Evolutionary conservation across 2,797 vertebrate genomes (phyloP), one percentile per base, ranked within the genome.

Genomic region (Adelosebastes latens): DNA sequence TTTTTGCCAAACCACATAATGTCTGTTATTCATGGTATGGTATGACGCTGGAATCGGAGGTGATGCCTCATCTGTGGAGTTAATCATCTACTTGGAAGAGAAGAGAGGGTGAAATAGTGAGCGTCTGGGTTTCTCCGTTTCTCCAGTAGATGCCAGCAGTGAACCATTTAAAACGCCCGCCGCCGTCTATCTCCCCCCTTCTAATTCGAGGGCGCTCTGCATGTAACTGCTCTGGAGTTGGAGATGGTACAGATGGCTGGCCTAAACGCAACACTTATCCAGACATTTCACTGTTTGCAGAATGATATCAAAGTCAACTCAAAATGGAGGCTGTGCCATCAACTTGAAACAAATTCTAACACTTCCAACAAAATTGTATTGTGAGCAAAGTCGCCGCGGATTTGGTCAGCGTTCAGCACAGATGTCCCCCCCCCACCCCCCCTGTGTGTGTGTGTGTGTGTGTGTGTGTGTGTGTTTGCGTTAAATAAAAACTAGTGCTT

Each of bases 121-220:
- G 34, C 4, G 20, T 8, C 58, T 68, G 77, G 72, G 4, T 16
- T 89, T 78, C 83, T 56, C n/a, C 0, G 4, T 59, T 13, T 25
- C 64, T 58, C 94, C 95, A 92, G 85, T 93, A 96, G 96, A 95
- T 96, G 96, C 87, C 95, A 96, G 94, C 95, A 95, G 88, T 89
- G 94, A 90, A 92, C 91, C 89, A 9, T 76, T 91, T 72, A 89
- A 93, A 86, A 80, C 24, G 1, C 42, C 56, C 12, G 4, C 12
- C 12, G 5, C 53, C 22, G 8, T 13, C 53, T 6, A 24, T 24
- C 36, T 39, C 36, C 12, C 67, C 67, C 71, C 64, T 60, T 82
- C 58, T 70, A 60, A 75, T 72, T 63, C 25, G 65, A 85, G 82
- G 81, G 79, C 11, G 69, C 85, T 87, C 82, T 83, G 77, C 88